Evolutionary conservation across 2,888 invertebrate genomes (phyloP), one percentile per base, ranked within the genome.

Genomic region (Bedellia somnulentella): DNA sequence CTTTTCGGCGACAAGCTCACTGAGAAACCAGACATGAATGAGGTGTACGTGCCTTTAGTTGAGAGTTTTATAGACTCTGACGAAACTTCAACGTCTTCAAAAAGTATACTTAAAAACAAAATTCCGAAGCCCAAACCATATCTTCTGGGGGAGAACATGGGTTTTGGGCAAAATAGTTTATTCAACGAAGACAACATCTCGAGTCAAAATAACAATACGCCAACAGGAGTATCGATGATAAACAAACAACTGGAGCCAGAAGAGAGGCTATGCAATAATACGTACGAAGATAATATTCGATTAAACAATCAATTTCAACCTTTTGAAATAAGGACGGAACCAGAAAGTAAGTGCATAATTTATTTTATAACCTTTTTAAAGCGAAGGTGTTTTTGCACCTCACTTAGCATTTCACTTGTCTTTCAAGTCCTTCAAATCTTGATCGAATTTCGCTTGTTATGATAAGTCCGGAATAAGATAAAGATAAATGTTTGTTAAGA

Each of bases 61-160:
- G 18, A 18, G 18, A 6, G 5, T 18, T 18, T 18, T 9, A n/a
- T n/a, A n/a, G 79, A 49, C 57, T 62, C 41, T 58, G 68, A 70
- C 45, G 75, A 75, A 63, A 70, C 66, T 71, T 63, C 61, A 44
- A 64, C 71, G 66, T 70, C 79, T 51, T 81, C 85, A 49, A 81
- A 83, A 44, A 83, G 86, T 45, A 86, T 86, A 59, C 68, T 86
- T 46, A 87, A 86, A 61, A 86, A 86, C 47, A 86, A 85, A 61
- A 84, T 85, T 28, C 70, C 82, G 24, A 86, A 86, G 53, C 86
- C 86, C 46, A 85, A 81, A 56, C 86, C 86, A 43, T 87, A 86
- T 66, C 82, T 85, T 51, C 67, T 87, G 45, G 86, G 86, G 30
- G 85, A 84, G 52, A 82, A 82, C 55, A 77, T 80, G 47, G 76